Evolutionary conservation across 2,888 invertebrate genomes (phyloP), one percentile per base, ranked within the genome.

Genomic region (Pristionchus mayeri): DNA sequence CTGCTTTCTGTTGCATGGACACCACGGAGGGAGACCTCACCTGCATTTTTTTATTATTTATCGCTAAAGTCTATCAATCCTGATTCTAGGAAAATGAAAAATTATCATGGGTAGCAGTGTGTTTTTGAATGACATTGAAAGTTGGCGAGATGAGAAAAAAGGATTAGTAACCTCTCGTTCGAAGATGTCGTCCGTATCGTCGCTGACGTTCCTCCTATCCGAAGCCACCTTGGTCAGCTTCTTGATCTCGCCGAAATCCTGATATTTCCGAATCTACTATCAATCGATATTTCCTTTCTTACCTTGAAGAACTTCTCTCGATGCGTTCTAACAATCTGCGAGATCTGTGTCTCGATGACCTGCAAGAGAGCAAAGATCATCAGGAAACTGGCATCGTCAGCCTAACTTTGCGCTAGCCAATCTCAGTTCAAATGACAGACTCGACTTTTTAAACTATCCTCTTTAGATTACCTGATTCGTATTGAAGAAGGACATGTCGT

Each of bases 401-500:
- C 21, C n/a, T n/a, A n/a, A 48, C 16, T 48, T n/a, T n/a, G n/a
- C n/a, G n/a, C n/a, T n/a, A n/a, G n/a, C n/a, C n/a, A n/a, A n/a
- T n/a, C n/a, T 37, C 63, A 30, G 6, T 30, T 30, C 54, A 18
- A 52, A 3, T 21, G 11, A 60, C 30, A 24, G 9, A 30, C 27
- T 60, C 60, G 6, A 60, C 30, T 27, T 21, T 21, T n/a, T n/a
- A 21, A n/a, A n/a, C n/a, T n/a, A n/a, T n/a, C n/a, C n/a, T n/a
- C n/a, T n/a, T n/a, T n/a, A n/a, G n/a, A n/a, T n/a, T 76, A 91
- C 87, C 67, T 90, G 89, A 67, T 90, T 90, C 9, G 90, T 90
- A 81, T 89, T 91, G 88, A 87, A 92, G 85, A 89, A 89, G 24
- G 88, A 88, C 91, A 93, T 92, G 81, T 93, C 91, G 83, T 93